Evolutionary conservation across 2,888 invertebrate genomes (phyloP).

Genomic region (Acleris emargana): DNA sequence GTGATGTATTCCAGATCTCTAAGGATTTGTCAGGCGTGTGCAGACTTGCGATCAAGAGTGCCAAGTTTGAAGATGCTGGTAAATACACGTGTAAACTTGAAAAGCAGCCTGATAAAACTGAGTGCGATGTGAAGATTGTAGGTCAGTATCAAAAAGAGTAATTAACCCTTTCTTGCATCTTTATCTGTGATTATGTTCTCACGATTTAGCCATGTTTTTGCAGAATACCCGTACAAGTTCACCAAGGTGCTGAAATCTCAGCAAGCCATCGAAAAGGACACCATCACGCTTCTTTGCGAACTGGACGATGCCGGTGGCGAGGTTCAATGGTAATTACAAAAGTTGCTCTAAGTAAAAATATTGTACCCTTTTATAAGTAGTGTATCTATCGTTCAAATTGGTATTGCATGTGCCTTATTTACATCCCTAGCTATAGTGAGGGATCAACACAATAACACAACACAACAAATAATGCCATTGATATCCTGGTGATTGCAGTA

Average conservation of each 20-base stretch:
- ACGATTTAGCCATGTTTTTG: conserved; percentile 48
- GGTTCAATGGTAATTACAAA: conserved; percentile 89
- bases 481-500: no score
- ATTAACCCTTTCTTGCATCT: neutral
- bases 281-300: conserved; percentile 96
- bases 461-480: no score
- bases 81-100: conserved; percentile 95
- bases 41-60: conserved; percentile 92
- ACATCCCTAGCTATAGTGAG: no score
- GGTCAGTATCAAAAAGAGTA: conserved; percentile 74
- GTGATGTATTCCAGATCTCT: conserved; percentile 93
- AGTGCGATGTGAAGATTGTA: conserved; percentile 90
- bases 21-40: conserved; percentile 97
- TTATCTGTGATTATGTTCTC: neutral
- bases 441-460: no score
- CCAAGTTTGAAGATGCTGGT: conserved; percentile 92
- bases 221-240: conserved; percentile 97
- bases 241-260: conserved; percentile 97
- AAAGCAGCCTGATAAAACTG: conserved; percentile 94
- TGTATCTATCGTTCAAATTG: no score
- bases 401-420: no score
- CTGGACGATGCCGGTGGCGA: conserved; percentile 98
- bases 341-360: no score
- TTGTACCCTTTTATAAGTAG: no score
- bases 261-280: conserved; percentile 96